Base-by-base conservation (phyloP, 2,888 invertebrate species). In the Tenthredo notha region DNA sequence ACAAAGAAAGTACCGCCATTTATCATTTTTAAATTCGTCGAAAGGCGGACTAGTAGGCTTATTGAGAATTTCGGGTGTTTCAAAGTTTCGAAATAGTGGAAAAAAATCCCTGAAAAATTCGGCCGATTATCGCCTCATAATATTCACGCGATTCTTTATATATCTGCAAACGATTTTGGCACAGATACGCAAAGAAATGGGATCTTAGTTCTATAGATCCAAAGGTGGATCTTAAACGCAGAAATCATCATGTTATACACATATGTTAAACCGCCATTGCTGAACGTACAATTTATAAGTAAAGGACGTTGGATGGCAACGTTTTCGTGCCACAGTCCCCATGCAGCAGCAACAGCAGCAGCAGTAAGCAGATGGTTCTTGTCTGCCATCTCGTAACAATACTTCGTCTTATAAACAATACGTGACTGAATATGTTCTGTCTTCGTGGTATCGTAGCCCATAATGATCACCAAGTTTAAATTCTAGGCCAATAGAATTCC, bases 321-420 rank as follows among this genome's bases (percentile, higher is more conserved):
- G 80, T 80, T 80, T 65, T 80, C 61, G 37, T 29, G 77, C 25
- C 67, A 67, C n/a, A 77, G 77, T 77, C 50, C 77, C 77, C 12
- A 33, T 33, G 33, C 33, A 33, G 33, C 33, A 33, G 37, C 37
- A 37, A 7, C 37, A 37, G 37, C 37, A 37, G 25, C 50, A 77
- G 58, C 54, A 37, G 86, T 86, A 86, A 87, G 87, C 91, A 91
- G 90, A 91, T 91, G 91, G 90, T 89, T 89, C 89, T 87, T 89
- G 88, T 91, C 90, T 88, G 88, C 89, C 88, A 88, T 89, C 90
- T 91, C 91, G 91, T 91, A 91, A 91, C 89, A 91, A 91, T 91
- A 90, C 90, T 90, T 89, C 87, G 88, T 90, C 88, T 89, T 90
- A 86, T 91, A 91, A 91, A 91, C 91, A 91, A 67, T 75, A 83